A percentile compares a stretch with the other conserved stretches of the same genome.
phyloP scores from a whole-genome alignment of 2,797 vertebrate genomes.

The Gila robusta region DNA sequence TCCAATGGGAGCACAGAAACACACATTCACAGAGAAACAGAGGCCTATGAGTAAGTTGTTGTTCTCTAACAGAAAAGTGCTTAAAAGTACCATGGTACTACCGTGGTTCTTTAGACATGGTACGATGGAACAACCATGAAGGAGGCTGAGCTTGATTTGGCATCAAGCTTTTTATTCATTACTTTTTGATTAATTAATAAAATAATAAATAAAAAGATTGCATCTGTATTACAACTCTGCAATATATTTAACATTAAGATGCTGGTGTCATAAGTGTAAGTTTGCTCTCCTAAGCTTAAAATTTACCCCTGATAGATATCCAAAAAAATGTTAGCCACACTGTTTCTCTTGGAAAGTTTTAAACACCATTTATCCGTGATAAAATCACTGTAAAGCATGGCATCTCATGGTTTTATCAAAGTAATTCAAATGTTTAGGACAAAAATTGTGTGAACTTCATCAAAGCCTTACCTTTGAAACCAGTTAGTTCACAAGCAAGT shows the following conservation, averaged over 20 bases:
- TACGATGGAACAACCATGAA: background rate
- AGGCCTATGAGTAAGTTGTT: slow-evolving; percentile 32
- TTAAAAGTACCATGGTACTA: background rate
- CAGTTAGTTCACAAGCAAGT: background rate
- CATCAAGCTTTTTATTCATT: background rate
- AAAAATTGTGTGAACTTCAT: background rate
- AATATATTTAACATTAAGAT: background rate
- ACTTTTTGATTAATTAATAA: background rate
- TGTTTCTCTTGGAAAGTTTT: background rate
- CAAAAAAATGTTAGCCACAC: background rate
- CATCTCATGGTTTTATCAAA: background rate
- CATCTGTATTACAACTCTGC: background rate
- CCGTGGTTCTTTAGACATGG: background rate
- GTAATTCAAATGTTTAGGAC: background rate
- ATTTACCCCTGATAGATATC: background rate
- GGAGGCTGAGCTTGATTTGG: background rate
- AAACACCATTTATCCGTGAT: background rate
- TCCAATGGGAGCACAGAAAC: slow-evolving; percentile 67
- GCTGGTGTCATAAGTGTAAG: background rate
- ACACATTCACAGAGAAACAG: slow-evolving; percentile 25
- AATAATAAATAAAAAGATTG: background rate
- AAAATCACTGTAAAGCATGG: background rate
- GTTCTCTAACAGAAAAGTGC: slow-evolving; percentile 15
- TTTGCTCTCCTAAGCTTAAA: background rate
- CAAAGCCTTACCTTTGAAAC: background rate